These are phyloP conservation scores for Lysiphlebus fabarum DNA, from an alignment of 1,140 invertebrate species.

Conservation along the genomic window DNA sequence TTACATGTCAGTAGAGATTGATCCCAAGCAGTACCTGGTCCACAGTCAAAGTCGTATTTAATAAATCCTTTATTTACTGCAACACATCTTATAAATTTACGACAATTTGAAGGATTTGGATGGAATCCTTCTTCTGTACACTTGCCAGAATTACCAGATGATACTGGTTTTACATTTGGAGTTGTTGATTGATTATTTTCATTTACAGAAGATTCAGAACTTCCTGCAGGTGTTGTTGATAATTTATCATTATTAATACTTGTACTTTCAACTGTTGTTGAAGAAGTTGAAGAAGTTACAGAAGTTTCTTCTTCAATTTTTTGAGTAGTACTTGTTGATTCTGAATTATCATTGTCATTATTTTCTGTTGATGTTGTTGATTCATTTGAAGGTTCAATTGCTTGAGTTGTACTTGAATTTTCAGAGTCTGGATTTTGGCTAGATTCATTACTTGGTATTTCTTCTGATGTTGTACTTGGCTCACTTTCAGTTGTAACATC, in stretches of 20 bases:
- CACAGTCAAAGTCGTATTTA: slow-evolving; percentile 45
- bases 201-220: not conserved
- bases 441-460: not conserved
- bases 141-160: slow-evolving; percentile 42
- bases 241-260: not conserved
- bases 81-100: slow-evolving; percentile 61
- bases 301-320: not conserved
- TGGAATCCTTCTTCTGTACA: slow-evolving; percentile 67
- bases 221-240: not conserved
- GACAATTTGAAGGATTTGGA: slow-evolving; percentile 60
- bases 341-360: too few species aligned
- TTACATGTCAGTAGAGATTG: slow-evolving; percentile 50
- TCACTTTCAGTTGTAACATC: not conserved
- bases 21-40: slow-evolving; percentile 47
- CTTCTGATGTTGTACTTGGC: not conserved
- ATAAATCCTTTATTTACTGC: slow-evolving; percentile 48
- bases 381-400: not conserved
- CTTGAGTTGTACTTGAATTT: too few species aligned
- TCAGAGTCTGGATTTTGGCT: too few species aligned
- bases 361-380: not conserved
- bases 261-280: slow-evolving; percentile 14
- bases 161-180: slow-evolving; percentile 47
- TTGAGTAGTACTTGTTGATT: not conserved
- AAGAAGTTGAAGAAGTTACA: not conserved
- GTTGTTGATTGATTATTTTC: slow-evolving; percentile 43